phyloP scores from a whole-genome alignment of 2,113 vertebrate species.

The Muntiacus reevesi region DNA sequence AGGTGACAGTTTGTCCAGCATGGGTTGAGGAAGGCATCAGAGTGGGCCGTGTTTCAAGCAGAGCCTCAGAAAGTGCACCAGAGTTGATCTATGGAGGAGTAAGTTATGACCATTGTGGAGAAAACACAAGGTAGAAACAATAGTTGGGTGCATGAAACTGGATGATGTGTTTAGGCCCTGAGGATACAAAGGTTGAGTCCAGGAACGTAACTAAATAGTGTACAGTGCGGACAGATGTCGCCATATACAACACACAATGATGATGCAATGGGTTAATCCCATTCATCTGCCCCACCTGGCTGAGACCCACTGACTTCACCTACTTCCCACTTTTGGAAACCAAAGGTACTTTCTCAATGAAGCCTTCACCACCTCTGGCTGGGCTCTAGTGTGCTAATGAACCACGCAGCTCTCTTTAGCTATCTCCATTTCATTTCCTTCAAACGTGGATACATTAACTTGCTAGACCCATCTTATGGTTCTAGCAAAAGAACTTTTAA shows the following conservation, averaged over 20 bases:
- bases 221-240: background rate
- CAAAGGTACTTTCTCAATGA: slow-evolving; percentile 3
- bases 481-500: background rate
- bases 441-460: background rate
- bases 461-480: background rate
- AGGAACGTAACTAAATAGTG: background rate
- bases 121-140: background rate
- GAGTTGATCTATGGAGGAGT: background rate
- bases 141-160: too few species aligned
- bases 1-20: background rate
- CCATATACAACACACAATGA: accelerated
- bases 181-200: background rate
- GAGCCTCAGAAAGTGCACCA: background rate
- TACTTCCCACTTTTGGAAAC: background rate
- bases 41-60: background rate
- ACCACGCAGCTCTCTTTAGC: background rate
- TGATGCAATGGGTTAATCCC: background rate
- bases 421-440: background rate
- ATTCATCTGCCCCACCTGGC: background rate
- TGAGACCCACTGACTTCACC: background rate
- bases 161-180: background rate
- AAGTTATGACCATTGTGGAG: background rate
- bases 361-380: slow-evolving; percentile 20
- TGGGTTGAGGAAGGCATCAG: background rate
- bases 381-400: slow-evolving; percentile 8